Evolutionary conservation across 2,888 invertebrate genomes (phyloP), one percentile per base, ranked within the genome.

Genomic region (Eupeodes luniger): DNA sequence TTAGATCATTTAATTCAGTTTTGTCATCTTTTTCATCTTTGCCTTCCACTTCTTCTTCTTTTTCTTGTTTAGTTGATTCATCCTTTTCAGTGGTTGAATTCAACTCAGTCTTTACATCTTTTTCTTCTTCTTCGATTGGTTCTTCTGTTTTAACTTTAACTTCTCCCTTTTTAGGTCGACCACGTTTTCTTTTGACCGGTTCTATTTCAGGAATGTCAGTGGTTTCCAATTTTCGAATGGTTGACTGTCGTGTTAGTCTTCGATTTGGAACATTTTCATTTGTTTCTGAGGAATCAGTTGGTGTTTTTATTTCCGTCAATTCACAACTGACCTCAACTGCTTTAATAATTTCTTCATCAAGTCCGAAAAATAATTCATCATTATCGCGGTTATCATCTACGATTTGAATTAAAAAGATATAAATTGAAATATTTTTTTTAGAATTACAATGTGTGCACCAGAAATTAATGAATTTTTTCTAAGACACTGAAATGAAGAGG

Each of bases 191-290:
- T 47, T 34, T 57, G 0, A 34, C n/a, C 0, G 47, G 57, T 5
- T 10, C 12, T 7, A 14, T 62, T 53, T 44, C 27, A 49, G 78
- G 12, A 47, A n/a, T 10, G 12, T 7, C 44, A 12, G 40, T 10
- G 6, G 0, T 27, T n/a, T 47, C 27, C 3, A 11, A 7, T 36
- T 47, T 57, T 53, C 40, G 53, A 16, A 57, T 16, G 47, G 44
- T 64, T 16, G 75, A 34, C 1, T 36, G 61, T 67, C 86, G 53
- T 9, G 83, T 87, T 6, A 72, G 12, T 80, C 83, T 70, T 49
- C 72, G 53, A n/a, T 27, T 49, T 51, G 34, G 10, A 47, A 12
- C 9, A n/a, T 40, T 10, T 40, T 80, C 70, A 1, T 27, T 27
- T 9, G 27, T 19, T 40, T 74, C 49, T 9, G 53, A 9, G 4